Percentiles rank a stretch among this genome's conserved stretches.
Evolutionary conservation across 1,140 invertebrate genomes (phyloP).

Genomic region (Drepana arcuata): DNA sequence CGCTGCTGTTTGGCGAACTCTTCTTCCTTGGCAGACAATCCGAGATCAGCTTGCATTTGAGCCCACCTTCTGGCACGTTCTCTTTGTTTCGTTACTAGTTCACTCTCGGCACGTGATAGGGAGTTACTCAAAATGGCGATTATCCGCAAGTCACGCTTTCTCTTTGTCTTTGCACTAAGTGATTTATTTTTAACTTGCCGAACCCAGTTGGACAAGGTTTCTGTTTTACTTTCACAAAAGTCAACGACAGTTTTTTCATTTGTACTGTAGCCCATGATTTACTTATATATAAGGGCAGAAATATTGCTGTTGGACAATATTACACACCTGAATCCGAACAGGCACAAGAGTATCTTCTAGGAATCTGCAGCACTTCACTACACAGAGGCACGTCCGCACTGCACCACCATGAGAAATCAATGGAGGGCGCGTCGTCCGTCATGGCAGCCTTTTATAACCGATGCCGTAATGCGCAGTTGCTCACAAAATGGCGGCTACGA

Average conservation of each 20-base stretch:
- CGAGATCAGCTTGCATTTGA: constrained; percentile 63
- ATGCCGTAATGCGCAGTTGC: constrained; percentile 46
- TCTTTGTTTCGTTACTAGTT: constrained; percentile 62
- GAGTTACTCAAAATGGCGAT: constrained; percentile 65
- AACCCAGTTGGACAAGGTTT: constrained; percentile 63
- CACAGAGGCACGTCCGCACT: constrained; percentile 34
- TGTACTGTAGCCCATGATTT: constrained; percentile 54
- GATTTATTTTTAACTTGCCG: constrained; percentile 67
- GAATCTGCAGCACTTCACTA: constrained; percentile 30
- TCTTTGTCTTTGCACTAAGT: constrained; percentile 56
- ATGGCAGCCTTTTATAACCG: constrained; percentile 43
- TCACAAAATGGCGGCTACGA: constrained; percentile 53
- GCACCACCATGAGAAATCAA: constrained; percentile 28
- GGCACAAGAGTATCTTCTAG: constrained; percentile 45
- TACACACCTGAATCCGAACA: constrained; percentile 67
- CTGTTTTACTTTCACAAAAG: constrained; percentile 67
- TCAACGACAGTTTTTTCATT: constrained; percentile 61
- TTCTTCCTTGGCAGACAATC: constrained; percentile 58
- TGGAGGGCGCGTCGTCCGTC: constrained; percentile 47
- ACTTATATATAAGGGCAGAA: constrained; percentile 27
- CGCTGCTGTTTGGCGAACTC: constrained; percentile 49
- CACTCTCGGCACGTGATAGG: constrained; percentile 48
- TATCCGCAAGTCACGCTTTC: constrained; percentile 59
- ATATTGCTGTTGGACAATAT: constrained; percentile 48
- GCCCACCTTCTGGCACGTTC: constrained; percentile 66